Base-by-base conservation (phyloP, 2,113 vertebrate genomes). In the Mustelus asterias region DNA sequence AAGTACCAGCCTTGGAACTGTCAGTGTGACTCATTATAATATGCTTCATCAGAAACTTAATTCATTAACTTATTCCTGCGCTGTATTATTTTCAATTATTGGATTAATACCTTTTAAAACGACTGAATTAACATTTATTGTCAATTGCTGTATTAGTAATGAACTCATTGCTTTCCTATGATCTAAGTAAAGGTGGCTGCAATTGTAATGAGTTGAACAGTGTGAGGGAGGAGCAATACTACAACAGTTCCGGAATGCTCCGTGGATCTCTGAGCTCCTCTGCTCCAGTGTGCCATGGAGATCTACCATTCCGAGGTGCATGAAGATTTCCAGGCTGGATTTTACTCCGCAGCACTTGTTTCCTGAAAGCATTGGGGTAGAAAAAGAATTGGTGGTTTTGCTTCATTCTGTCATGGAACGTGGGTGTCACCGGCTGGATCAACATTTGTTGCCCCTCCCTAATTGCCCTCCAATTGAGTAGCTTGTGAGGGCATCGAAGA, bases 331-430 rank as follows among this genome's bases (percentile, higher is more conserved):
- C 76, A 86, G 92, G 0, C 44, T 33, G 86, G 18, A 76, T 96
- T 96, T 96, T 96, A 37, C 44, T 97, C 96, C n/a, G 95, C 90
- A 72, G 0, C 16, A 96, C 96, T 96, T 97, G 96, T 96, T 97
- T 96, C 26, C 65, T 96, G 1, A 95, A 10, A 10, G 96, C 78
- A 95, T 0, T 0, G 24, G 95, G 72, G 63, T 54, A 63, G 96
- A 96, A n/a, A 96, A 60, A 48, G 96, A 70, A 96, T 33, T 96
- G 92, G 29, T 76, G 96, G 48, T 54, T 54, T 5, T 54, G 2
- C 3, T 54, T 54, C 48, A 54, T 54, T 54, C 48, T 54, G 48
- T 54, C 48, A 54, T 54, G 48, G 48, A 54, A 54, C 48, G 1
- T 54, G 48, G 4, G 48, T 54, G 48, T 3, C 48, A 3, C 48